Conservation (phyloP, 2,797 vertebrate genomes). For the Podarcis siculus region DNA sequence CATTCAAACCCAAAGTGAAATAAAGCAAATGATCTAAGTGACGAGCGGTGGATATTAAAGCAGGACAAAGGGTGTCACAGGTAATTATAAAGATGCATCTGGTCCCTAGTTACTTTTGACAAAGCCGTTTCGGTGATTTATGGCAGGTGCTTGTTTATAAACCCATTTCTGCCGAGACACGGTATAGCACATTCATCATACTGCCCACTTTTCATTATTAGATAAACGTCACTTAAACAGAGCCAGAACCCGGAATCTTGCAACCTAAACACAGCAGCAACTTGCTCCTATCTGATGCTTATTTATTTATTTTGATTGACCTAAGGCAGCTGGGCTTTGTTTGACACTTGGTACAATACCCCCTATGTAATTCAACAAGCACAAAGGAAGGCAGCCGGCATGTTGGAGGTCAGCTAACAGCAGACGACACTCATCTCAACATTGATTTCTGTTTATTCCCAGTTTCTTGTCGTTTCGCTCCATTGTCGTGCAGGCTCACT, state of each 20-base stretch:
- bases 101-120: constrained; percentile 80
- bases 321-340: constrained; percentile 12
- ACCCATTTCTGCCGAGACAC: constrained; percentile 76
- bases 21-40: constrained; percentile 64
- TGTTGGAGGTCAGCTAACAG: constrained; percentile 43
- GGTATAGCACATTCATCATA: constrained; percentile 81
- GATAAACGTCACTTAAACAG: constrained; percentile 76
- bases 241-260: constrained; percentile 64
- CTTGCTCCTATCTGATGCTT: constrained; percentile 46
- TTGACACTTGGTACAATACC: constrained; percentile 43
- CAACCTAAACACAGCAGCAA: constrained; percentile 61
- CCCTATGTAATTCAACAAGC: constrained; percentile 37
- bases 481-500: constrained; percentile 30
- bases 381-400: constrained; percentile 31
- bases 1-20: constrained; percentile 41
- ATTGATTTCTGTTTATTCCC: constrained; percentile 42
- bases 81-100: constrained; percentile 85
- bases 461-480: constrained; percentile 12
- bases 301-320: constrained; percentile 65
- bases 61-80: constrained; percentile 72
- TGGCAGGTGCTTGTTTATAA: constrained; percentile 82
- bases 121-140: constrained; percentile 84
- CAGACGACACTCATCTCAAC: constrained; percentile 38
- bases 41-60: constrained; percentile 64
- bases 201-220: constrained; percentile 79